Base-by-base conservation (phyloP, 2,113 vertebrate genomes). In the Nycticryphes semicollaris region DNA sequence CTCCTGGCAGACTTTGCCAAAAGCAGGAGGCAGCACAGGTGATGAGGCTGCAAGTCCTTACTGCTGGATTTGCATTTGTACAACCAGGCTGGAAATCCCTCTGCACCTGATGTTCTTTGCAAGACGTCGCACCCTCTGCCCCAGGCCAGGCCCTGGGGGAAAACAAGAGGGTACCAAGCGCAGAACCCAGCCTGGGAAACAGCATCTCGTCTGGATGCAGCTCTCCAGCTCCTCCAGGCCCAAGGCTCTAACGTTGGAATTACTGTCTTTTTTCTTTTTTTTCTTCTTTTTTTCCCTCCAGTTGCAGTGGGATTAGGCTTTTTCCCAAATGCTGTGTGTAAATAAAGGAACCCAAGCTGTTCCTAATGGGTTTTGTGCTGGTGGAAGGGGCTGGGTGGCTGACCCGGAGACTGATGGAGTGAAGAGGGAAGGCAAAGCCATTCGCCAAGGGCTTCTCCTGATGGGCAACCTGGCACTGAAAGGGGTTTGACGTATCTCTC, bases 81-180 rank as follows among this genome's bases (percentile, higher is more conserved):
- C 39, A 21, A 47, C 13, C 20, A 30, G 43, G 9, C 66, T 93
- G 85, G 84, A 91, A 93, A 73, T 69, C 41, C 82, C 63, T 83
- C 37, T 37, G 68, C 8, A 25, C 16, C 25, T 77, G 30, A 11
- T 7, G 10, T 6, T 57, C 50, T 81, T 30, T 57, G 50, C 17
- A 20, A 28, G 70, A 35, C 19, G 1, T 28, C 1, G 2, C 33
- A 30, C 16, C 12, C 4, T 14, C 33, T 1, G 0, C 4, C 74
- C 60, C 41, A 30, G 37, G 43, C 3, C 1, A 28, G 48, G 50
- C 25, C 59, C 39, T 12, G 72, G 21, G 48, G 43, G 8, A 66
- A 66, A 66, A 83, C 5, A 31, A 12, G 31, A 63, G 30, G 2
- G 48, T 18, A 19, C 45, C 30, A 7, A 25, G 60, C 47, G 10